phyloP scores from a whole-genome alignment of 2,113 vertebrate species.

The Myotis brandtii region DNA sequence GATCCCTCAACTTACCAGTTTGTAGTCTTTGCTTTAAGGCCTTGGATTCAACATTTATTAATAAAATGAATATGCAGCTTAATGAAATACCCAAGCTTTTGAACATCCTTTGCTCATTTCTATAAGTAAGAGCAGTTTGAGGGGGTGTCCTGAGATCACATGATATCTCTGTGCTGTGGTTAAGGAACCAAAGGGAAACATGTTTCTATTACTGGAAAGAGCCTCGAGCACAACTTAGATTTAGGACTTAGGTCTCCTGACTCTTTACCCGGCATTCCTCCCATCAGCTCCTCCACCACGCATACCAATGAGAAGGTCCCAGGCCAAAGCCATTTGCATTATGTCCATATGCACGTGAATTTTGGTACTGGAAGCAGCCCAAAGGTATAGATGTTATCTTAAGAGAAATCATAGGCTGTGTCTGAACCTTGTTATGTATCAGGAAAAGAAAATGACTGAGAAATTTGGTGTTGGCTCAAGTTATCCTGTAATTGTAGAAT shows the following conservation, averaged over 20 bases:
- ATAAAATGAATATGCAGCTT: background rate
- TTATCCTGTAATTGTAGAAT: background rate
- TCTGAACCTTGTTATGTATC: background rate
- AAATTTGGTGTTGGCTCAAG: background rate
- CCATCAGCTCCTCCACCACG: background rate
- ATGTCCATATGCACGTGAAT: background rate
- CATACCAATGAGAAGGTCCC: background rate
- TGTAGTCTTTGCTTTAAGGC: background rate
- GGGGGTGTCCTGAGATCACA: background rate
- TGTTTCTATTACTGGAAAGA: background rate
- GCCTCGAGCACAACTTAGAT: background rate
- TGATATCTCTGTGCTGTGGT: background rate
- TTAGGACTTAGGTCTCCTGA: background rate
- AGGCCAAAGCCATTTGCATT: background rate
- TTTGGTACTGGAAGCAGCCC: background rate
- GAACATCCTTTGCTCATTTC: background rate
- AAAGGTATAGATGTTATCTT: background rate
- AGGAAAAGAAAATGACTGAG: background rate
- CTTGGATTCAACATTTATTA: background rate
- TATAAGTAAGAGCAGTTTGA: background rate
- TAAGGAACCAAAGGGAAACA: constrained; percentile 2
- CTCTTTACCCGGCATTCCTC: background rate
- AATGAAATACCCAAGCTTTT: background rate
- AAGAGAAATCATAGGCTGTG: background rate
- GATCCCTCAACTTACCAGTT: background rate